Conservation (phyloP, 2,797 vertebrate species). For the Alfaro cultratus region DNA sequence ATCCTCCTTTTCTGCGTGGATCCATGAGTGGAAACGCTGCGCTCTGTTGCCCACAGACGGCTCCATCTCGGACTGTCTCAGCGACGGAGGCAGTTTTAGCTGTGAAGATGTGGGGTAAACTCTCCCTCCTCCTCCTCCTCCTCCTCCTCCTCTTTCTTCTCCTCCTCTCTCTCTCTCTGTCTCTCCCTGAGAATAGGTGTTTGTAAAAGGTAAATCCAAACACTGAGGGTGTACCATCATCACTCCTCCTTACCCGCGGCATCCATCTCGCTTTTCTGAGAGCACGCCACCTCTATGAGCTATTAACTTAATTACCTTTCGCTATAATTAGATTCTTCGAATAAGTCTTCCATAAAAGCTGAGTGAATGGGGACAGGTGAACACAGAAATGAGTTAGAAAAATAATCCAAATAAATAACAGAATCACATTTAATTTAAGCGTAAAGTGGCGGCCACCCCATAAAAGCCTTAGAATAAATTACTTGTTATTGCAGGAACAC, state of each 20-base stretch:
- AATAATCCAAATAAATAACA: not conserved
- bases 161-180: slow-evolving; percentile 26
- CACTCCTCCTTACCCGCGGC: slow-evolving; percentile 18
- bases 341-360: slow-evolving; percentile 12
- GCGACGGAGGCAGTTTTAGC: slow-evolving; percentile 43
- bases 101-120: slow-evolving; percentile 47
- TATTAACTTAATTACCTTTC: slow-evolving; percentile 38
- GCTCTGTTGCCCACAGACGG: slow-evolving; percentile 38
- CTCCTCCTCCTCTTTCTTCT: slow-evolving; percentile 21
- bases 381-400: not conserved
- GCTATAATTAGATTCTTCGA: slow-evolving; percentile 44
- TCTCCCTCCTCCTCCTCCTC: slow-evolving; percentile 31
- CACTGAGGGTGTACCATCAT: slow-evolving; percentile 25
- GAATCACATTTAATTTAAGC: not conserved
- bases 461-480: not conserved
- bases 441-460: not conserved
- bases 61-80: slow-evolving; percentile 45
- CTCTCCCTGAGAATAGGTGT: slow-evolving; percentile 3
- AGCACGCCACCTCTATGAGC: slow-evolving; percentile 25
- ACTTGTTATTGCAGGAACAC: not conserved
- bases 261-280: slow-evolving; percentile 38
- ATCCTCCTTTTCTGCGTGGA: not conserved
- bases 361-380: slow-evolving; percentile 18
- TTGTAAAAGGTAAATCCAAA: slow-evolving; percentile 16
- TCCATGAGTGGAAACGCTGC: not conserved